Conservation (phyloP, 2,888 invertebrate genomes). For the Sminthurinus aureus region DNA sequence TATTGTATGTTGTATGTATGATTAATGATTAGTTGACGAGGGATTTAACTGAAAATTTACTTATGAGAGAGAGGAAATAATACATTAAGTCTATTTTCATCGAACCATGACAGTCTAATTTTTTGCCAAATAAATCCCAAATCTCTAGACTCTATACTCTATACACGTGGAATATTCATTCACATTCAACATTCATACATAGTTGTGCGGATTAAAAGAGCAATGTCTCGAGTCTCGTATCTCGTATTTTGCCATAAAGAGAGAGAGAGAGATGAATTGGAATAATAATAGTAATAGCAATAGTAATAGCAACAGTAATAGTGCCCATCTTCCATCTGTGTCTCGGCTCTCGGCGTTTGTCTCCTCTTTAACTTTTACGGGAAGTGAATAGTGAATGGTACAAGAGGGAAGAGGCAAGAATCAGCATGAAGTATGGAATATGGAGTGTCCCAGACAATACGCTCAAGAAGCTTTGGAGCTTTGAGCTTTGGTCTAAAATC, state of each 20-base stretch:
- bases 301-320: too few species aligned
- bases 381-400: neutral
- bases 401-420: neutral
- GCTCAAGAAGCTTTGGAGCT: neutral
- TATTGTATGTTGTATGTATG: neutral
- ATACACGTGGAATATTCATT: slow-evolving; percentile 25
- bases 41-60: neutral
- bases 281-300: too few species aligned
- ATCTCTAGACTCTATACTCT: too few species aligned
- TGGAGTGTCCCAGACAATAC: slow-evolving; percentile 1
- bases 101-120: slow-evolving; percentile 24
- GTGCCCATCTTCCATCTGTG: too few species aligned
- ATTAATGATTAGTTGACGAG: neutral
- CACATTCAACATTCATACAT: too few species aligned
- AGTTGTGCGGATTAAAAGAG: slow-evolving; percentile 24
- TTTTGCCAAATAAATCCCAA: neutral
- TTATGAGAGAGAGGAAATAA: too few species aligned
- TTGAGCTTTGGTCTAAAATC: neutral
- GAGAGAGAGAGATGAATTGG: neutral
- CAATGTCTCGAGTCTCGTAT: neutral
- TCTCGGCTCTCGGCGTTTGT: neutral
- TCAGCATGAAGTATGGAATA: neutral
- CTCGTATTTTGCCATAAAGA: neutral
- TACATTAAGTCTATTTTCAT: slow-evolving; percentile 12
- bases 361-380: neutral